Percentiles rank a stretch among this genome's conserved stretches.
phyloP scores from a whole-genome alignment of 2,113 vertebrate genomes.

The Hippocampus abdominalis region DNA sequence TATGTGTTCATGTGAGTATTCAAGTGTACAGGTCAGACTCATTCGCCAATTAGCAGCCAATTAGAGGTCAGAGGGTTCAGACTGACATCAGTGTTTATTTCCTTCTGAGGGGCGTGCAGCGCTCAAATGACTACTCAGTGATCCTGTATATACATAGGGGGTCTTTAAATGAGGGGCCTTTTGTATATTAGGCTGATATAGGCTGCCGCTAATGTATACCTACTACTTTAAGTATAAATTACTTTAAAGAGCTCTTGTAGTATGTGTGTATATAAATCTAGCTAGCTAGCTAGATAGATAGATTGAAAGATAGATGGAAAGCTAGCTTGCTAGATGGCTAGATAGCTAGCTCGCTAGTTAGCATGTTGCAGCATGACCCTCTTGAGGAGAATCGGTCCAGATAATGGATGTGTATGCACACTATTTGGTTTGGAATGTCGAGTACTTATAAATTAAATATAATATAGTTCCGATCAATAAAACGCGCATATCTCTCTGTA shows the following conservation, averaged over 20 bases:
- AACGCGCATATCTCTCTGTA: slow-evolving; percentile 5
- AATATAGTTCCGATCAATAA: background rate
- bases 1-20: background rate
- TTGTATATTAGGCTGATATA: background rate
- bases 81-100: slow-evolving; percentile 59
- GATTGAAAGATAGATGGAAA: too few relatives aligned
- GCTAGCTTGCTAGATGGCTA: too few relatives aligned
- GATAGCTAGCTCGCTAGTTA: too few relatives aligned
- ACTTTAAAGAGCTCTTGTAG: background rate
- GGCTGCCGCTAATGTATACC: too few relatives aligned
- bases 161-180: slow-evolving; percentile 49
- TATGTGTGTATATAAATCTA: too few relatives aligned
- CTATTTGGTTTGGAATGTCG: background rate
- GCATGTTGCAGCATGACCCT: too few relatives aligned
- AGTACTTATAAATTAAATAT: background rate
- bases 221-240: background rate
- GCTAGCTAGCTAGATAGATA: too few relatives aligned
- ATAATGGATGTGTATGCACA: too few relatives aligned
- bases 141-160: slow-evolving; percentile 49
- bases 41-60: slow-evolving; percentile 59
- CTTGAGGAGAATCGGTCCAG: too few relatives aligned
- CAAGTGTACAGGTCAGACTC: slow-evolving; percentile 29
- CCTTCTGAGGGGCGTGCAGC: slow-evolving; percentile 33
- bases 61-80: slow-evolving; percentile 49
- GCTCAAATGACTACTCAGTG: slow-evolving; percentile 39